A percentile compares a stretch with the other conserved stretches of the same genome.
Conservation (phyloP, 2,888 invertebrate species). For the Lasiommata megera region DNA sequence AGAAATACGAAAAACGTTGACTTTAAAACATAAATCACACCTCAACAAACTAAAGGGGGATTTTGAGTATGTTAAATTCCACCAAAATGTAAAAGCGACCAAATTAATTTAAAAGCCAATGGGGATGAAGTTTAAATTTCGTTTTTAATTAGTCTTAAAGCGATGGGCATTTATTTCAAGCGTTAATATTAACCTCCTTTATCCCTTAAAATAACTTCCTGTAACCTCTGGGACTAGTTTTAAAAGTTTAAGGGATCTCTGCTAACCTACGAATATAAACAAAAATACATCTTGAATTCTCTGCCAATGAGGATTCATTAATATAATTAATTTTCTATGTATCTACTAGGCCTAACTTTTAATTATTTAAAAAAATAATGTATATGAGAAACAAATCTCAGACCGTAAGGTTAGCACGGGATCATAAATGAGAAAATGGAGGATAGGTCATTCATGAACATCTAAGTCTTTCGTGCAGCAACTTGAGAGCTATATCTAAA, state of each 20-base stretch:
- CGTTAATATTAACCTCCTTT: conserved; percentile 51
- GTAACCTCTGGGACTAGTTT: conserved; percentile 1
- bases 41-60: conserved; percentile 24
- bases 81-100: conserved; percentile 61
- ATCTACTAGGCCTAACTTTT: too few relatives aligned
- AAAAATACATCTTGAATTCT: neutral
- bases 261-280: neutral
- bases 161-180: conserved; percentile 53
- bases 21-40: conserved; percentile 14
- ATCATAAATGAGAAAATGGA: conserved; percentile 16
- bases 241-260: neutral
- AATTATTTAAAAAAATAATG: neutral
- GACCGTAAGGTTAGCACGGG: conserved; percentile 2
- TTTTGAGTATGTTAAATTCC: conserved; percentile 38
- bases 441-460: conserved; percentile 17
- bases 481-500: conserved; percentile 11
- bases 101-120: conserved; percentile 53
- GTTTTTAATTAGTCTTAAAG: conserved; percentile 56
- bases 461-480: conserved; percentile 26
- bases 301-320: neutral
- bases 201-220: conserved; percentile 37
- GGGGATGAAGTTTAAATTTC: conserved; percentile 41
- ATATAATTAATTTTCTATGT: neutral
- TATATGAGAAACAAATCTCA: neutral
- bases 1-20: neutral